Evolutionary conservation across 35 echinoderm and acorn worm species (phyloP), one percentile per base, ranked within the genome.

Genomic region (Anneissia japonica): DNA sequence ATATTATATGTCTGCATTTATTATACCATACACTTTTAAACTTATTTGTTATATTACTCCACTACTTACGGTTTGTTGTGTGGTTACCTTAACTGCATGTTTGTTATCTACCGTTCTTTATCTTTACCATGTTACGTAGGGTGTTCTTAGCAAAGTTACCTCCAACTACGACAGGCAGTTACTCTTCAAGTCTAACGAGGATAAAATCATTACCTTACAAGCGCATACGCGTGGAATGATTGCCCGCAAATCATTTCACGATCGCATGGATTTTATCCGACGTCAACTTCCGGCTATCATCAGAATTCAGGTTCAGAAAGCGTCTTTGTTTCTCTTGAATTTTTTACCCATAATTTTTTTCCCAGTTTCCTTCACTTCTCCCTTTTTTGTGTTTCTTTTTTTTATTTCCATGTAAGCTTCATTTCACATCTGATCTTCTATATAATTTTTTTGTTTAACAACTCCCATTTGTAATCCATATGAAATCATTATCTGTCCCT

Each of bases 211-310:
- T 38, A 74, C 76, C 26, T 74, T 99, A 30, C 96, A 99, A 77
- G 92, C 96, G 13, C 96, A 92, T 39, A 76, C 81, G n/a, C 74
- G 92, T 87, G 96, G 96, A 32, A 87, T 86, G 40, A 74, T 94
- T 3, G 92, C 80, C 2, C 88, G 96, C 29, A 91, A 82, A 77
- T 32, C 81, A 30, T 99, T 79, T 81, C 76, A 84, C 17, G 92
- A 88, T n/a, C 82, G 95, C 34, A 86, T 82, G 72, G 79, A 99
- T 78, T 99, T 94, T 87, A 85, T 99, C 76, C 84, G 74, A 40
- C 79, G 78, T 36, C 96, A 99, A 75, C 83, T 99, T 37, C 96
- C 96, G 31, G 96, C 92, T 45, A 99, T 99, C 73, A 91, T 99
- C 32, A 76, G 73, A 41, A 94, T 99, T 83, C 93, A 95, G 93